Base-by-base conservation (phyloP, 2,113 vertebrate genomes). In the Vidua chalybeata region DNA sequence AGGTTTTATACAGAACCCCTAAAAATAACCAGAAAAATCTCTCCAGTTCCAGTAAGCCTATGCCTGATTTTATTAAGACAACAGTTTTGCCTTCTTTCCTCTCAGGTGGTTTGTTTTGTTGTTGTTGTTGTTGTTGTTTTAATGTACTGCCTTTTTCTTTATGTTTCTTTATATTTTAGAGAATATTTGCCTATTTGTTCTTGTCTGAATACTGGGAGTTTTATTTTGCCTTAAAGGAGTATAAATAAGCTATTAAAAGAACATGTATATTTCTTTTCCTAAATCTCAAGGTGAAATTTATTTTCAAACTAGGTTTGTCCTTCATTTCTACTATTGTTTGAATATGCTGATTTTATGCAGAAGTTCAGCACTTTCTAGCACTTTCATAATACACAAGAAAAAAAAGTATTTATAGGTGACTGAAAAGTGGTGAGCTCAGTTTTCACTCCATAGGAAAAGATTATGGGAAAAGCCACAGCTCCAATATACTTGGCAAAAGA, bases 321-420 rank as follows among this genome's bases (percentile, higher is more conserved):
- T 96, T 91, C 49, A 71, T 56, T 92, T 91, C 80, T 90, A 49
- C 54, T 80, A 31, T 54, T 86, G 81, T 97, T 96, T 95, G 89
- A 68, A 84, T 94, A 96, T 84, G 89, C 28, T 92, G 83, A 95
- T 93, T 90, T 76, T 83, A 59, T 52, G 75, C 69, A 88, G 51
- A 88, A 66, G 52, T 66, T 59, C 63, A 71, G 84, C 77, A 64
- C 30, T 80, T 92, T 75, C 51, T 68, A 72, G 72, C 48, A 63
- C 27, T 95, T 95, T 90, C 63, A 77, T 30, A 43, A 90, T 21
- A 68, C 43, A 81, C 43, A 81, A 71, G 33, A 62, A 23, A 86
- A 96, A 93, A 81, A 35, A 16, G 6, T 41, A 73, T 45, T 59
- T 64, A 18, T 59, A 35, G 20, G 37, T 80, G 55, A 72, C 33